A percentile compares a stretch with the other conserved stretches of the same genome.
Evolutionary conservation across 2,113 vertebrate species (phyloP).

Genomic region (Ramphastos sulfuratus): DNA sequence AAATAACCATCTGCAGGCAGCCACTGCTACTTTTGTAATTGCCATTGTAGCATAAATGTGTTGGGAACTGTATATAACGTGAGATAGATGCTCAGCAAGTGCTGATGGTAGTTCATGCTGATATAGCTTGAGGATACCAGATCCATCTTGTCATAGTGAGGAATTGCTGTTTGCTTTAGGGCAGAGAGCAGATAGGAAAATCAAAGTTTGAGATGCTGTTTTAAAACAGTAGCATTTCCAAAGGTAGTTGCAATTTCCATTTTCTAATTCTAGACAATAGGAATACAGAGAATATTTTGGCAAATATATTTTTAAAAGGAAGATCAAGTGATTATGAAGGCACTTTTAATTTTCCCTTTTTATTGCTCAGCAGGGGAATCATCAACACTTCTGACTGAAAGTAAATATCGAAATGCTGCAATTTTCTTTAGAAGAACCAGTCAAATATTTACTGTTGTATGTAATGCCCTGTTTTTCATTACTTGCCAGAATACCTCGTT

Average conservation of each 20-base stretch:
- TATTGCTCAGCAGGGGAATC: slow-evolving; percentile 41
- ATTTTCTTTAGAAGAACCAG: slow-evolving; percentile 43
- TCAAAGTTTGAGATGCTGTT: background rate
- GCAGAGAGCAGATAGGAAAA: background rate
- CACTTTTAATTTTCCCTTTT: slow-evolving; percentile 37
- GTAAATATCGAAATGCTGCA: slow-evolving; percentile 69
- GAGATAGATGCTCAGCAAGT: slow-evolving; percentile 52
- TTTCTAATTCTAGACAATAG: slow-evolving; percentile 30
- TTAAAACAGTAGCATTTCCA: background rate
- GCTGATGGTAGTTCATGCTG: slow-evolving; percentile 16
- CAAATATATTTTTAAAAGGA: slow-evolving; percentile 47
- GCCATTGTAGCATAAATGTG: background rate
- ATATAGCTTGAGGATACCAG: background rate
- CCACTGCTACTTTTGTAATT: slow-evolving; percentile 4
- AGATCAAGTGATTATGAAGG: slow-evolving; percentile 31
- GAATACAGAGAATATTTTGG: slow-evolving; percentile 24
- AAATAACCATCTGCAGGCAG: slow-evolving; percentile 25
- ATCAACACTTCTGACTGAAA: slow-evolving; percentile 47
- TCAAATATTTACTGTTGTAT: slow-evolving; percentile 64
- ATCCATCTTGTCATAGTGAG: slow-evolving; percentile 24
- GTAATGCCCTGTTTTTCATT: slow-evolving; percentile 26
- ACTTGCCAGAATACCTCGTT: slow-evolving; percentile 43
- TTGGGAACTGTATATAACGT: background rate
- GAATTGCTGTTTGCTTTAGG: background rate
- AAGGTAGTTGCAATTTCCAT: slow-evolving; percentile 7